phyloP scores from a whole-genome alignment of 2,888 invertebrate genomes.

The Drosophila nr. perissopoda region DNA sequence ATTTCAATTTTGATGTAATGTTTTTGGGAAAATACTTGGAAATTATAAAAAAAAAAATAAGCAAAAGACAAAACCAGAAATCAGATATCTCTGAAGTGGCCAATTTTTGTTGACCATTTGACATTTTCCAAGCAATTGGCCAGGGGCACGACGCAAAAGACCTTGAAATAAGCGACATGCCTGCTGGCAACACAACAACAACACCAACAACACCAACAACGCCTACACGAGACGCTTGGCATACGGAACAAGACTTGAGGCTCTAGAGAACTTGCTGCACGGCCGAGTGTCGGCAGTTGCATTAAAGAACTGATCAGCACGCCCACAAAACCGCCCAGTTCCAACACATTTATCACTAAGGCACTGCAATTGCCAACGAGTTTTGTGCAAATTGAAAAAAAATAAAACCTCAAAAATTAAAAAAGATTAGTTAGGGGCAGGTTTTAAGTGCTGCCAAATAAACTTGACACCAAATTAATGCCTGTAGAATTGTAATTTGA shows the following conservation, averaged over 20 bases:
- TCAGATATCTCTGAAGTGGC: slow-evolving; percentile 30
- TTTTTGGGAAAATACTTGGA: slow-evolving; percentile 56
- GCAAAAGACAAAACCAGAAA: slow-evolving; percentile 42
- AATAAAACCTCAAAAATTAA: slow-evolving; percentile 11
- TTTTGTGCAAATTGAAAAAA: slow-evolving; percentile 25
- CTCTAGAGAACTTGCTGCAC: slow-evolving; percentile 41
- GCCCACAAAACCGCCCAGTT: slow-evolving; percentile 55
- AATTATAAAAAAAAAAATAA: slow-evolving; percentile 1
- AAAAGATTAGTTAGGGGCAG: slow-evolving; percentile 34
- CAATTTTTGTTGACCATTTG: slow-evolving; percentile 52
- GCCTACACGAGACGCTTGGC: slow-evolving; percentile 28
- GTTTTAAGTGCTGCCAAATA: slow-evolving; percentile 33
- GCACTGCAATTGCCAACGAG: slow-evolving; percentile 37
- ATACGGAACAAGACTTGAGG: slow-evolving; percentile 58
- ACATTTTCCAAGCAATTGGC: slow-evolving; percentile 69
- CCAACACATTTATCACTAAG: slow-evolving; percentile 17
- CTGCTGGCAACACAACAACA: slow-evolving; percentile 33
- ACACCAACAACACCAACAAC: slow-evolving; percentile 12
- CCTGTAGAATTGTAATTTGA: not conserved
- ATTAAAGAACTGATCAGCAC: slow-evolving; percentile 62
- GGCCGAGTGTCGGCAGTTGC: slow-evolving; percentile 25
- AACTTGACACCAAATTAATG: slow-evolving; percentile 44
- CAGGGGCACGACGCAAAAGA: slow-evolving; percentile 61
- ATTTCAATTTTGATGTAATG: slow-evolving; percentile 59
- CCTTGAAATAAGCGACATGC: slow-evolving; percentile 62